Evolutionary conservation across 2,797 vertebrate species (phyloP), one percentile per base, ranked within the genome.

Genomic region (Pelochelys cantorii): DNA sequence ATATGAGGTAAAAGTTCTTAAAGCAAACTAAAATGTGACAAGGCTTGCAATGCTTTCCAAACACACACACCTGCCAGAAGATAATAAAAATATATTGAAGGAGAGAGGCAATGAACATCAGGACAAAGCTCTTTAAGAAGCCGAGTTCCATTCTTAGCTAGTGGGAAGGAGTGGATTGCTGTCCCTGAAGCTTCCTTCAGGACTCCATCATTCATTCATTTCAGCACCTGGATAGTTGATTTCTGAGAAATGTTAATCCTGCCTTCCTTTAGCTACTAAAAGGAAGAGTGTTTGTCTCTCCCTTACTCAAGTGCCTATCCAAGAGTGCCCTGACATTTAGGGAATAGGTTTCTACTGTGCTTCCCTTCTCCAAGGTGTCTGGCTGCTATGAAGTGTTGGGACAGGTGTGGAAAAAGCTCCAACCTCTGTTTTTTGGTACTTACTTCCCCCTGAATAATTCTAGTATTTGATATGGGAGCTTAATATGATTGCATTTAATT

Each of bases 161-260:
- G 48, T 23, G 17, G 79, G 34, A 80, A 88, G 54, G 91, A 90
- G 77, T 25, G 53, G 55, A 57, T 81, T 65, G 59, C 82, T 29
- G 5, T 54, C 31, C 13, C 62, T 79, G 85, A 48, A 71, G 79
- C 93, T 90, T 92, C 37, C 79, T 80, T 53, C 59, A 79, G 17
- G 75, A 71, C 25, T 91, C n/a, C 15, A 6, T 48, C 42, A 48
- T 48, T 20, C 6, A 29, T 31, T 84, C 77, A 52, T 48, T 81
- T 55, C 37, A 65, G 29, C 27, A 3, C 37, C 84, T 85, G 57
- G 52, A 55, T 77, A 53, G 57, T 23, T 11, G 4, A 14, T 71
- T 55, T 75, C 85, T 92, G 87, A 52, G 90, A 48, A 59, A 94
- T 93, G 85, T 91, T 91, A 94, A 93, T 56, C 15, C 71, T 37